Percentiles rank a stretch among this genome's conserved stretches.
Evolutionary conservation across 92 coral and sea anemone species (phyloP).

Genomic region (Actinostola sp.): DNA sequence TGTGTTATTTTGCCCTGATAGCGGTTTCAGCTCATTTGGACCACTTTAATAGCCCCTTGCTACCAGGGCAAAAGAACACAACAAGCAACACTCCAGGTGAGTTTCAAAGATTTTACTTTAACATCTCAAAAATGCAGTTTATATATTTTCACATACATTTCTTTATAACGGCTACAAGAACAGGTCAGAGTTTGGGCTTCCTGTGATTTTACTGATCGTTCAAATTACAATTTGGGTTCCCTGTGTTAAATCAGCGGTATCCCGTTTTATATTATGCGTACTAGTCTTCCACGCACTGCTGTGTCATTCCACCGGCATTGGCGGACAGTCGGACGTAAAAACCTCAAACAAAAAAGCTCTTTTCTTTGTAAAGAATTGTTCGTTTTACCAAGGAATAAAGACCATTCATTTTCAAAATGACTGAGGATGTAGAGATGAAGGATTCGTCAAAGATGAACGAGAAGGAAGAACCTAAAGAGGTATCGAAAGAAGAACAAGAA

Average conservation of each 20-base stretch:
- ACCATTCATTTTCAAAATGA: conserved; percentile 21
- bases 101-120: no score
- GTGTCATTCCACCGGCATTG: conserved; percentile 19
- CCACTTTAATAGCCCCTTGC: no score
- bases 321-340: background rate
- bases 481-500: conserved; percentile 91
- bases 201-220: background rate
- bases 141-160: no score
- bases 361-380: background rate
- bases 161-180: no score
- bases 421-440: conserved; percentile 94
- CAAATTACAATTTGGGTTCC: no score
- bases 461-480: conserved; percentile 63
- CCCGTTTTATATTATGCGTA: background rate
- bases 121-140: no score
- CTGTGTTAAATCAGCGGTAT: conserved; percentile 7
- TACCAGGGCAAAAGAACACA: no score
- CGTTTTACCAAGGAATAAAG: background rate
- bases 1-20: no score
- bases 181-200: background rate
- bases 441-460: conserved; percentile 61
- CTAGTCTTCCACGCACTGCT: background rate
- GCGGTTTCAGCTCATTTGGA: no score
- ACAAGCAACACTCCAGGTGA: no score
- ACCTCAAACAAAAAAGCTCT: background rate